Evolutionary conservation across 2,797 vertebrate species (phyloP).

Genomic region (Danio tinwini): DNA sequence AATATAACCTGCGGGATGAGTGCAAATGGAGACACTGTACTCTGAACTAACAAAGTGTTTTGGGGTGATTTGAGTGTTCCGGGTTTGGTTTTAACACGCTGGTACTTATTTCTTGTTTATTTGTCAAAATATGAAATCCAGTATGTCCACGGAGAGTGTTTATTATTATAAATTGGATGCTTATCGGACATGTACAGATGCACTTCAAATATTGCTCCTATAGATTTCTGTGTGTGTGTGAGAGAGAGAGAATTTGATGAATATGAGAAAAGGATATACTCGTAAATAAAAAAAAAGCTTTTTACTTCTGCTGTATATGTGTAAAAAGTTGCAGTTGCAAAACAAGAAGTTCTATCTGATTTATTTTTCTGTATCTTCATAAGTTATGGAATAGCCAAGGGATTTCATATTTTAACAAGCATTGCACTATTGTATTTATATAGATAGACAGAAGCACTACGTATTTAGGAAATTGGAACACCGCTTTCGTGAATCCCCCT

Average conservation of each 20-base stretch:
- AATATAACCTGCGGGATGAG: background rate
- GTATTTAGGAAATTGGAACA: slow-evolving; percentile 70
- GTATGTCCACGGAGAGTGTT: slow-evolving; percentile 39
- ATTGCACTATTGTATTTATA: slow-evolving; percentile 56
- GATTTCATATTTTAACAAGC: slow-evolving; percentile 64
- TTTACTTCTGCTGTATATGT: slow-evolving; percentile 62
- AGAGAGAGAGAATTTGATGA: slow-evolving; percentile 68
- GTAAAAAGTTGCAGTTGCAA: slow-evolving; percentile 48
- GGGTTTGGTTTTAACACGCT: slow-evolving; percentile 35
- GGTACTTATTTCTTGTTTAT: slow-evolving; percentile 23
- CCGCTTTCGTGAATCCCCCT: slow-evolving; percentile 1
- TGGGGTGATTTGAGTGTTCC: slow-evolving; percentile 19
- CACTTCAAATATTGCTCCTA: slow-evolving; percentile 44
- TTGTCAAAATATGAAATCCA: slow-evolving; percentile 63
- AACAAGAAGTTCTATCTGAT: slow-evolving; percentile 53
- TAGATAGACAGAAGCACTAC: slow-evolving; percentile 65
- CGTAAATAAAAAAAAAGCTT: slow-evolving; percentile 63
- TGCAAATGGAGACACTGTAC: background rate
- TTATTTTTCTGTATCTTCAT: slow-evolving; percentile 58
- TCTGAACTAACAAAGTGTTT: background rate
- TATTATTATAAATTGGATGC: slow-evolving; percentile 40
- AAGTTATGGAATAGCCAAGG: slow-evolving; percentile 56
- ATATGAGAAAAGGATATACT: slow-evolving; percentile 62
- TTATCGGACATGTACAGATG: slow-evolving; percentile 44
- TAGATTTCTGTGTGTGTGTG: slow-evolving; percentile 20